Conservation (phyloP, 2,888 invertebrate genomes). For the Pharmacophagus antenor region DNA sequence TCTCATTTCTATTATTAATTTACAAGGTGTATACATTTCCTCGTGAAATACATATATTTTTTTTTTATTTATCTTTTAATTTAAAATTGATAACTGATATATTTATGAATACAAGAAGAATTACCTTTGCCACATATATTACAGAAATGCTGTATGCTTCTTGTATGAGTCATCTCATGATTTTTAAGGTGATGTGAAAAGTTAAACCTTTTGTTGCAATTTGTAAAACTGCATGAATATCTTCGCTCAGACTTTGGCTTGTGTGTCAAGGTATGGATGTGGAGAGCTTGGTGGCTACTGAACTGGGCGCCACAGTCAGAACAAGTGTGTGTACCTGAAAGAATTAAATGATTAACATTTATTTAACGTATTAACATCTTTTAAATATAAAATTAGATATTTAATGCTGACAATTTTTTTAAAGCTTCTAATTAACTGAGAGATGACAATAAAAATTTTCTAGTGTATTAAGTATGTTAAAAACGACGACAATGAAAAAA, state of each 20-base stretch:
- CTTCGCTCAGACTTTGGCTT: conserved; percentile 56
- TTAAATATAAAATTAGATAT: not conserved
- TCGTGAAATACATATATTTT: too few relatives aligned
- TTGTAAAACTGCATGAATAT: conserved; percentile 54
- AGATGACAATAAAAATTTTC: too few relatives aligned
- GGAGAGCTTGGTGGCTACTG: conserved; percentile 61
- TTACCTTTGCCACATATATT: conserved; percentile 68
- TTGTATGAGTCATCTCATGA: conserved; percentile 68
- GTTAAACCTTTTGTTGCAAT: conserved; percentile 68
- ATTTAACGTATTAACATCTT: not conserved
- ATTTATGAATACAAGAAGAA: too few relatives aligned
- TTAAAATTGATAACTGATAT: too few relatives aligned
- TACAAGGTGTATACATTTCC: too few relatives aligned
- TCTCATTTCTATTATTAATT: too few relatives aligned
- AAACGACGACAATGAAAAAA: too few relatives aligned
- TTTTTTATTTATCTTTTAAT: too few relatives aligned
- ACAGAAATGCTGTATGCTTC: conserved; percentile 64
- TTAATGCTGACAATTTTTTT: not conserved
- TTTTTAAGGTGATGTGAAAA: conserved; percentile 70
- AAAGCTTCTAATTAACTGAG: too few relatives aligned
- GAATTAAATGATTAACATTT: not conserved
- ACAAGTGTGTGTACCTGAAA: conserved; percentile 61
- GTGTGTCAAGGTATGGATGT: conserved; percentile 62
- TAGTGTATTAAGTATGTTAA: too few relatives aligned
- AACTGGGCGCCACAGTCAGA: conserved; percentile 57